Conservation (phyloP, 2,113 vertebrate genomes). For the Plecotus auritus region DNA sequence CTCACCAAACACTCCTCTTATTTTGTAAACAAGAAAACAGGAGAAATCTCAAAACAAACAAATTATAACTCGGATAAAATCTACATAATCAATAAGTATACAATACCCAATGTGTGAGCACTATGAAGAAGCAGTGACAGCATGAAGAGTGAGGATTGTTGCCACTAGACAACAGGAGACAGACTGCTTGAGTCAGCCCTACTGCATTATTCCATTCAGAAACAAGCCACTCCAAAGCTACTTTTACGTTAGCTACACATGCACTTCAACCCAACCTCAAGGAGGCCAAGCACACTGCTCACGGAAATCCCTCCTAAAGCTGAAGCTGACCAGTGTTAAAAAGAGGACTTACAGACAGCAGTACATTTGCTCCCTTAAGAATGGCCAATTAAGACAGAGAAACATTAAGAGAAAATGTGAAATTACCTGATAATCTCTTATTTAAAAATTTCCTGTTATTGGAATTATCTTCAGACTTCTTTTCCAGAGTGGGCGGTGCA, state of each 20-base stretch:
- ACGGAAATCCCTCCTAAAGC: neutral
- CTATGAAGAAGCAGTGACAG: neutral
- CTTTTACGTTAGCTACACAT: neutral
- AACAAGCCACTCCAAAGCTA: neutral
- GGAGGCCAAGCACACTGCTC: neutral
- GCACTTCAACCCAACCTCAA: neutral
- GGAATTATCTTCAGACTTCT: conserved; percentile 93
- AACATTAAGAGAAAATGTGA: neutral
- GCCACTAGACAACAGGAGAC: neutral
- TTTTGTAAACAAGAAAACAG: conserved; percentile 15
- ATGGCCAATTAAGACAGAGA: neutral
- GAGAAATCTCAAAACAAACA: neutral
- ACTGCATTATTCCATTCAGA: neutral
- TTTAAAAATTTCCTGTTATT: conserved; percentile 94
- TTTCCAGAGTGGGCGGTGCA: conserved; percentile 86
- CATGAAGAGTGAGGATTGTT: too few relatives aligned
- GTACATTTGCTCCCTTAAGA: neutral
- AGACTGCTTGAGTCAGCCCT: too few relatives aligned
- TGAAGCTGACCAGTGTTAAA: neutral
- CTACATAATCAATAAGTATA: neutral
- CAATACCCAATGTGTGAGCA: neutral
- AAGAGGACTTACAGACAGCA: neutral
- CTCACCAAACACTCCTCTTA: neutral
- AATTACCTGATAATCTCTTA: conserved; percentile 94
- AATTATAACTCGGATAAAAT: neutral